These are phyloP conservation scores for Dicranocentrus wangi DNA, from an alignment of 2,888 invertebrate genomes.

Conservation along the genomic window DNA sequence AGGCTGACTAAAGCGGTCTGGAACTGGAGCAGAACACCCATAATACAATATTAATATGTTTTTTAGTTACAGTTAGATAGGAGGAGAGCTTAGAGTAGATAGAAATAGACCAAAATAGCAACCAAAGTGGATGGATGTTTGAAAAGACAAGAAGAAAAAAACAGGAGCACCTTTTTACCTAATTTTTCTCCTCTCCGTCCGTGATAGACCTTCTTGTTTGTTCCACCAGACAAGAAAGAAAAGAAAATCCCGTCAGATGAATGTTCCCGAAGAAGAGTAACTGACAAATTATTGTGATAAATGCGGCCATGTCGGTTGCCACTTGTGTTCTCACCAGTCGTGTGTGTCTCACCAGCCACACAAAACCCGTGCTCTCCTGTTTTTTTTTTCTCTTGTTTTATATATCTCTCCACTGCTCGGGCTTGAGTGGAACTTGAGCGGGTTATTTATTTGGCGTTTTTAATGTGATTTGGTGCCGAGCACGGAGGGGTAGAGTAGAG, in stretches of 20 bases:
- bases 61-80: neutral
- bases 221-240: conserved; percentile 10
- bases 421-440: neutral
- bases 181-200: neutral
- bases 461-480: conserved; percentile 14
- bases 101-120: too few species aligned
- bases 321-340: conserved; percentile 1
- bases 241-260: conserved; percentile 23
- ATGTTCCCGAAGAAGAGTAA: conserved; percentile 26
- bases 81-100: too few species aligned
- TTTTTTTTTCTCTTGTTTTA: neutral
- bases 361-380: neutral
- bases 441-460: conserved; percentile 11
- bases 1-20: conserved; percentile 33
- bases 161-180: neutral
- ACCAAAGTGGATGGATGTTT: too few species aligned
- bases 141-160: too few species aligned
- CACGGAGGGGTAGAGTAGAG: too few species aligned
- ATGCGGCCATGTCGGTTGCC: conserved; percentile 6
- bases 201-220: neutral
- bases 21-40: conserved; percentile 46
- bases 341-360: neutral
- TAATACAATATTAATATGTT: conserved; percentile 54
- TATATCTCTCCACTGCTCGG: neutral
- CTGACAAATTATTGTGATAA: conserved; percentile 59